Evolutionary conservation across 1,140 invertebrate species (phyloP), one percentile per base, ranked within the genome.

Genomic region (Drosophila lowei): DNA sequence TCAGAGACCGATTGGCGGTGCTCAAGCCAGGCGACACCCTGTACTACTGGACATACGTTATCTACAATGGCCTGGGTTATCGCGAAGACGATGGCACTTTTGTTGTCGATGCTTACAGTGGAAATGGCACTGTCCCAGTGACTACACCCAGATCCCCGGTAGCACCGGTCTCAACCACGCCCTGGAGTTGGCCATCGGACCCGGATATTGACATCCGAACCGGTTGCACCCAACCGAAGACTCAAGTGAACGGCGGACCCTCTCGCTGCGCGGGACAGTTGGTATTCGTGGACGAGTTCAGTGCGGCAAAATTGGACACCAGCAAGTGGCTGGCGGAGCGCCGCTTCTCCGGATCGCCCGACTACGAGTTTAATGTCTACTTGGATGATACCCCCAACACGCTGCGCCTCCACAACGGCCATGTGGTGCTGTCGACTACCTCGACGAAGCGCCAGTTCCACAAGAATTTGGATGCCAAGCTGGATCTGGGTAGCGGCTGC

Each of bases 1-100:
- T 95, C 76, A 91, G 93, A 59, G 95, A 96, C 86, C 92, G 91
- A 25, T 92, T 89, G n/a, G 93, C 93, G 0, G 88, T 91, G 53
- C 85, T 96, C 15, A 94, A 95, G 83, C 68, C 92, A 0, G 95
- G 94, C 1, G 95, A 96, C 73, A 93, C 92, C 8, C 91, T 96
- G 44, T 95, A 96, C 81, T 96, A 95, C 79, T 96, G 95, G 95
- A 93, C 95, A 2, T 95, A 95, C 67, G 95, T 95, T 3, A 93
- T 95, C 64, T 90, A 90, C 57, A 94, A 95, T 38, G 94, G 94
- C 1, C 77, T 94, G 53, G 94, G 94, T 2, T 94, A 94, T 84
- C 86, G 92, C n/a, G 93, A 93, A 74, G 94, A 94, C 67, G 92
- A 94, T 80, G 93, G 94, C 47, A 90, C 86, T 41, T 94, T 91